phyloP scores from a whole-genome alignment of 2,113 vertebrate species.

The Pluvialis apricaria region DNA sequence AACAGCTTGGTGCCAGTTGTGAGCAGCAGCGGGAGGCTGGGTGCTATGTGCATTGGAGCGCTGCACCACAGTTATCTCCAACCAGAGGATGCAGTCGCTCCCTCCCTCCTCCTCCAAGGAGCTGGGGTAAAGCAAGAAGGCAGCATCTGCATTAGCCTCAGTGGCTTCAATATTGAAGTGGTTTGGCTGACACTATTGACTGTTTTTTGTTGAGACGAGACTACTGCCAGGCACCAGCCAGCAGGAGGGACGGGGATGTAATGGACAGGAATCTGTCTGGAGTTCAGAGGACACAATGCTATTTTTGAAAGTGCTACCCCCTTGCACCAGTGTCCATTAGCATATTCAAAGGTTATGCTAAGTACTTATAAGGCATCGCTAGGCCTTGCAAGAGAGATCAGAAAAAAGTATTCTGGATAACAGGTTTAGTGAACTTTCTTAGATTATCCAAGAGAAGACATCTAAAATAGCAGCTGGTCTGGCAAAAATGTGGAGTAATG shows the following conservation, averaged over 20 bases:
- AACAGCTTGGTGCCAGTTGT: background rate
- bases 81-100: background rate
- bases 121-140: background rate
- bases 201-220: background rate
- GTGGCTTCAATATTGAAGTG: background rate
- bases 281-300: background rate
- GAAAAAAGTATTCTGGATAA: background rate
- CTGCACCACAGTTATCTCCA: background rate
- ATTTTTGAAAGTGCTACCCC: background rate
- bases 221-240: background rate
- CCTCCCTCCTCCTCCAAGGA: background rate
- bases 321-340: background rate
- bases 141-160: background rate
- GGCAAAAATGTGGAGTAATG: background rate
- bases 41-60: background rate
- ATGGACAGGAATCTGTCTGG: background rate
- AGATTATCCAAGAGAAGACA: background rate
- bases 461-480: background rate
- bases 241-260: background rate
- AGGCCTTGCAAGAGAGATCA: background rate
- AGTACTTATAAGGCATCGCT: background rate
- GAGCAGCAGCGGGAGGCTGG: background rate
- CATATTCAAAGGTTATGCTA: background rate
- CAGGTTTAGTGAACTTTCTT: background rate
- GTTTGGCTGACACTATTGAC: background rate